Conservation (phyloP, 2,888 invertebrate species). For the Dolichopus griseipennis region DNA sequence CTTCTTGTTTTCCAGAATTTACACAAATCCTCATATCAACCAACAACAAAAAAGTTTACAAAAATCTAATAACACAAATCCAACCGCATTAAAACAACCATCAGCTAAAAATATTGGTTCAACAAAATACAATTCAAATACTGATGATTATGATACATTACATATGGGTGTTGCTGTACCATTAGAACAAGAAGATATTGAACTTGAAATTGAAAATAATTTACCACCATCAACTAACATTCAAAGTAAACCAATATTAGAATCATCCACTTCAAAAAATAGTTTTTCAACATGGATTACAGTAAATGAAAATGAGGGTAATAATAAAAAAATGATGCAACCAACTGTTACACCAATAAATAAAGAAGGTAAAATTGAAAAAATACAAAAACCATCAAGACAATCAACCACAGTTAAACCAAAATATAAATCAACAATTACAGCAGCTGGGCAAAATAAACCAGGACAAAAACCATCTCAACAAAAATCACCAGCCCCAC, state of each 20-base stretch:
- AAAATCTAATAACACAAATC: neutral
- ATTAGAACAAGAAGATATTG: conserved; percentile 53
- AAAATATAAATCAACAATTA: neutral
- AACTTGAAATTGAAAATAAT: conserved; percentile 41
- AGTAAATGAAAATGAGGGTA: conserved; percentile 46
- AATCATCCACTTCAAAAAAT: conserved; percentile 52
- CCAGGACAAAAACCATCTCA: neutral
- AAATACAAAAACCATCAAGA: conserved; percentile 19
- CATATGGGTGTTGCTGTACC: conserved; percentile 62
- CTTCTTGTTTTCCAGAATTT: conserved; percentile 7
- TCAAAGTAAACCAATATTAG: conserved; percentile 29
- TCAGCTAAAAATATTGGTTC: neutral
- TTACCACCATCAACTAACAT: conserved; percentile 21
- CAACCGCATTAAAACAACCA: neutral
- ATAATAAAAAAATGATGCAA: conserved; percentile 39
- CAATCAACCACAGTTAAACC: conserved; percentile 19
- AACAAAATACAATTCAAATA: neutral
- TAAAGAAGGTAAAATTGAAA: conserved; percentile 23
- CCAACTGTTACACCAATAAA: conserved; percentile 24
- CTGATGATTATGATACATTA: conserved; percentile 33
- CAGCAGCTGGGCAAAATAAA: neutral
- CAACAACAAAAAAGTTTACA: neutral
- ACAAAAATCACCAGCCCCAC: neutral
- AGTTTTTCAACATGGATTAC: conserved; percentile 72
- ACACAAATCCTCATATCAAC: neutral